Percentiles rank a stretch among this genome's conserved stretches.
These are phyloP conservation scores for Paguma larvata DNA, from an alignment of 2,797 vertebrate genomes.

Conservation along the genomic window DNA sequence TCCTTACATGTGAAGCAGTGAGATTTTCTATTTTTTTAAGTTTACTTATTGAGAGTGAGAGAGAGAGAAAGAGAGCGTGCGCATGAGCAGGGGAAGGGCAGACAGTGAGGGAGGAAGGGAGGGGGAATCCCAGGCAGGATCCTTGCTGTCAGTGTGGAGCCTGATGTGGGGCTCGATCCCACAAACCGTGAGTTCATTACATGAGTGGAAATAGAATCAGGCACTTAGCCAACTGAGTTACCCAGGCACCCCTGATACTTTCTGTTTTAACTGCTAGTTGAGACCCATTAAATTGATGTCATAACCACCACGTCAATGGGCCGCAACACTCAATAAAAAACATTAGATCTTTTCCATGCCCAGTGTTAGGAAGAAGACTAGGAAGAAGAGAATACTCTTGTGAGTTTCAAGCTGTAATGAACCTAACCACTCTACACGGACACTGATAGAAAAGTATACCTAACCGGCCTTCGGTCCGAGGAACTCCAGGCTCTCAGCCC, in stretches of 20 bases:
- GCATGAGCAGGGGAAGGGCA: no score
- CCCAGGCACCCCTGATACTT: neutral
- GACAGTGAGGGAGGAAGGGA: no score
- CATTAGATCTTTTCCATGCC: neutral
- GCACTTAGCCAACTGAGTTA: no score
- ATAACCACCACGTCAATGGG: neutral
- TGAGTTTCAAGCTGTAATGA: neutral
- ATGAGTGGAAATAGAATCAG: no score
- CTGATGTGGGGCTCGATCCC: no score
- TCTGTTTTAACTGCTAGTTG: neutral
- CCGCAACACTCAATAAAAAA: neutral
- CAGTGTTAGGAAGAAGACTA: no score
- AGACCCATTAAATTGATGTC: neutral
- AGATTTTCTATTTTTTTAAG: neutral
- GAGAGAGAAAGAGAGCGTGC: no score
- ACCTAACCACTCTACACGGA: no score
- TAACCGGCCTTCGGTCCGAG: neutral
- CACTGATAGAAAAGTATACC: neutral
- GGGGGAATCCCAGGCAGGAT: no score
- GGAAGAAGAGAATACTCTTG: neutral
- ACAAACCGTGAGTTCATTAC: no score
- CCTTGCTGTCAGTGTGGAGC: no score
- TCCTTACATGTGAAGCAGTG: neutral
- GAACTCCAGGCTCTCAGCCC: neutral
- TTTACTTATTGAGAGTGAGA: no score